Base-by-base conservation (phyloP, 2,797 vertebrate genomes). In the Manis pentadactyla region DNA sequence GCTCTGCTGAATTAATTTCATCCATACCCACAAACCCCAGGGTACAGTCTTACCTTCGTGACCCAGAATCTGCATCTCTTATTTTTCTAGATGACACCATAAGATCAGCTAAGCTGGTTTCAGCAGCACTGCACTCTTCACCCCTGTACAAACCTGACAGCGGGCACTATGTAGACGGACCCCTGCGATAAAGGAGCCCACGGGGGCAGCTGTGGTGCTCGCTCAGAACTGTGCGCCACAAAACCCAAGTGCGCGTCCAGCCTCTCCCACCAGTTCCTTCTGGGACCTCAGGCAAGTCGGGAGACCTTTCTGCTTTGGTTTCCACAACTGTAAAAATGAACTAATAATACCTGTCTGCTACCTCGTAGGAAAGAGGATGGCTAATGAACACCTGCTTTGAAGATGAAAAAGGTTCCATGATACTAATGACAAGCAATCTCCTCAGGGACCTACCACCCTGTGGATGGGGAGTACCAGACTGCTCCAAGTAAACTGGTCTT, bases 371-470 rank as follows among this genome's bases (percentile, higher is more conserved):
- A 64, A 59, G 77, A 87, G 23, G 83, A 55, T 0, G 17, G 96
- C 29, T 97, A 97, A 97, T 97, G 94, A 97, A 82, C 77, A 85
- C 96, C 34, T 96, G 94, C 97, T 97, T 94, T 97, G 96, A 98
- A 97, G 97, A 97, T 97, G 14, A 96, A 87, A 92, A 92, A 73
- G 94, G 49, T 55, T 51, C 91, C 89, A 2, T 71, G 90, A 97
- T 13, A 39, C 93, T 94, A 85, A 96, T 96, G 97, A 97, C 66
- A 74, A 46, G 53, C 77, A 59, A 17, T 19, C 71, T 59, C 73
- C 29, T 15, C 4, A 3, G 53, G 74, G 74, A 4, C 11, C 79
- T 21, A 15, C 21, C 66, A 21, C 0, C 31, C 46, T 3, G 27
- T 5, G 8, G 59, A 5, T 1, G 4, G 17, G 19, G 18, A 21